Evolutionary conservation across 2,888 invertebrate species (phyloP).

Genomic region (Micoletzkya japonica): DNA sequence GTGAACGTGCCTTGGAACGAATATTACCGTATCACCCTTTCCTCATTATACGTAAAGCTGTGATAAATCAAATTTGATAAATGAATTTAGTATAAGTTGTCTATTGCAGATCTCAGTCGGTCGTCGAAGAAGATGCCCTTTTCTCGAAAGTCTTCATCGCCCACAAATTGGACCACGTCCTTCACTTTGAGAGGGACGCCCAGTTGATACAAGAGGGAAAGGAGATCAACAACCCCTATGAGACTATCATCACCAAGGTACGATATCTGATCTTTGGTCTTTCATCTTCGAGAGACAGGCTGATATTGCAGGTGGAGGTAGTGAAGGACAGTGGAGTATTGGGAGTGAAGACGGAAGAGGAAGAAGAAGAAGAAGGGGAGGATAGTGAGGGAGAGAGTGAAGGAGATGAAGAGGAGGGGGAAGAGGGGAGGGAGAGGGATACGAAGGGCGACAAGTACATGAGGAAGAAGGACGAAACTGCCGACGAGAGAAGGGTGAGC

Average conservation of each 20-base stretch:
- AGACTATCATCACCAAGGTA: constrained; percentile 77
- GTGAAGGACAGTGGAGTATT: constrained; percentile 30
- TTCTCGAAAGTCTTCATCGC: constrained; percentile 79
- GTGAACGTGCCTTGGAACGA: too few species aligned
- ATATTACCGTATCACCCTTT: too few species aligned
- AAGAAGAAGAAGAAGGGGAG: constrained; percentile 35
- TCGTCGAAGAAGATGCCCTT: constrained; percentile 75
- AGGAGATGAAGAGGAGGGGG: constrained; percentile 26
- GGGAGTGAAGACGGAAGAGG: constrained; percentile 9
- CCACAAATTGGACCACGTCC: constrained; percentile 84
- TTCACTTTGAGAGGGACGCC: constrained; percentile 75
- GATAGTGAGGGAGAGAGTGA: constrained; percentile 33
- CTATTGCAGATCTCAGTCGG: neutral
- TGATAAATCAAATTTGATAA: too few species aligned
- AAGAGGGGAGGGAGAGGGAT: constrained; percentile 36
- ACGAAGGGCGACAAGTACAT: constrained; percentile 4
- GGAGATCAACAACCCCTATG: constrained; percentile 73
- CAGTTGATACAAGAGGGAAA: constrained; percentile 76
- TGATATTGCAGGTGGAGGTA: constrained; percentile 75
- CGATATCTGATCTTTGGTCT: neutral
- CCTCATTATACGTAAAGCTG: too few species aligned
- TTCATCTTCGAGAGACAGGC: constrained; percentile 77
- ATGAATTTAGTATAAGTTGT: neutral
- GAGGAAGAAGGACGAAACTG: constrained; percentile 37
- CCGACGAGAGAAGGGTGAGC: constrained; percentile 41